A percentile compares a stretch with the other conserved stretches of the same genome.
Conservation (phyloP, 1,140 invertebrate species). For the Hypothenemus hampei region DNA sequence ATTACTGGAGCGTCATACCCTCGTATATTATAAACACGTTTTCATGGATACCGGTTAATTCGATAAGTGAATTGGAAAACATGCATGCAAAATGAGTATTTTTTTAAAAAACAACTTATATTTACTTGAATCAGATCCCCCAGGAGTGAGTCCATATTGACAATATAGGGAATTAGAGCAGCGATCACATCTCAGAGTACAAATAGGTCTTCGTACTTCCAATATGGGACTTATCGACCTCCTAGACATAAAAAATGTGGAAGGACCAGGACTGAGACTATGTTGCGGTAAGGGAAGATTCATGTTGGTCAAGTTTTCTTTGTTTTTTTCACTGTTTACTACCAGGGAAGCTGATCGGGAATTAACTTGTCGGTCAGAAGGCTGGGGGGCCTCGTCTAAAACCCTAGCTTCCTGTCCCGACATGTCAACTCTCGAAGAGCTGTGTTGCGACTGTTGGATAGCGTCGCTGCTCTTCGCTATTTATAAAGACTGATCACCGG, state of each 20-base stretch:
- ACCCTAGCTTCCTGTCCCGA: constrained; percentile 1
- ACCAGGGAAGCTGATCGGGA: background rate
- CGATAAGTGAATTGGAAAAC: too few species aligned
- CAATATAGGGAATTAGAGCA: constrained; percentile 47
- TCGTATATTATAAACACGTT: too few species aligned
- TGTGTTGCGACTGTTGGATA: constrained; percentile 9
- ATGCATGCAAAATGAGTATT: too few species aligned
- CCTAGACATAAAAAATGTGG: constrained; percentile 51
- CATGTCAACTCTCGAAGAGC: constrained; percentile 1
- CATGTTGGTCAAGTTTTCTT: constrained; percentile 5
- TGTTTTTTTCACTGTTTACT: background rate
- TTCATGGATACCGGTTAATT: too few species aligned
- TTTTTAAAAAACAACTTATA: constrained; percentile 8
- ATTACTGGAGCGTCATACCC: too few species aligned
- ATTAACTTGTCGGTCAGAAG: background rate
- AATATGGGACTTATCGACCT: constrained; percentile 63
- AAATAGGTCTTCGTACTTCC: constrained; percentile 63
- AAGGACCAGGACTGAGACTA: constrained; percentile 7
- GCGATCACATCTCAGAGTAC: constrained; percentile 65
- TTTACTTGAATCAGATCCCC: constrained; percentile 19
- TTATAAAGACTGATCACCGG: background rate
- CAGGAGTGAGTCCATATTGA: constrained; percentile 14
- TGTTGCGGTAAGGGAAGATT: constrained; percentile 1
- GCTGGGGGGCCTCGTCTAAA: constrained; percentile 6
- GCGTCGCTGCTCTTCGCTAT: too few species aligned